Evolutionary conservation across 2,113 vertebrate genomes (phyloP), one percentile per base, ranked within the genome.

Genomic region (Cyanoramphus novaezelandiae): DNA sequence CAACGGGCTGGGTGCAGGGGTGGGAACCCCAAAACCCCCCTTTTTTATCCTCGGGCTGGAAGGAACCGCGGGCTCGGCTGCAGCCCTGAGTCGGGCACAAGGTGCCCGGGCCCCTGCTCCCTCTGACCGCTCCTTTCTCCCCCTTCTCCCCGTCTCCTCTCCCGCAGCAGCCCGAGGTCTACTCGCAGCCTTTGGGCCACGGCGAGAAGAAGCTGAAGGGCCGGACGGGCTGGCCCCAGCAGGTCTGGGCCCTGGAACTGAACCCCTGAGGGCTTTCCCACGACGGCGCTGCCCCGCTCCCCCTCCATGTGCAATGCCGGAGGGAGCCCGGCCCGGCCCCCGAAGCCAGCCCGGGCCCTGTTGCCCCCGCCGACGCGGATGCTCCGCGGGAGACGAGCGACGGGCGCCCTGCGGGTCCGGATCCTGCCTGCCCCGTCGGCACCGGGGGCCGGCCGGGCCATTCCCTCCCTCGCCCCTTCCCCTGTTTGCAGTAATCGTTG

Each of bases 191-290:
- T 47, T 92, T 98, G 86, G 98, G 97, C 59, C 97, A 97, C 44
- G 98, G 98, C 46, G 98, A 99, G 97, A 99, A 99, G 98, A 99
- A 98, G 97, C 98, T 98, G 95, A 99, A 99, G 94, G 99, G 99
- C 91, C 98, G 99, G 96, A 99, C 99, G 68, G 99, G 99, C 39
- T 99, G 99, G 99, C 99, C 99, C n/a, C 99, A 99, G 98, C 99
- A 99, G 97, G 99, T 99, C 96, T 99, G 99, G 99, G 99, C 99
- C 82, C 98, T 99, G 98, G 99, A 99, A 97, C 98, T 99, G 88
- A 99, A 99, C 95, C 99, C 98, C 96, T 99, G 98, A 99, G 97
- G 79, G 46, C 88, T 68, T 46, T 39, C 85, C 77, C 29, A 69
- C 80, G 88, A 60, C 92, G 85, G 91, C 80, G 59, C 70, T 70